Conservation (phyloP, 2,888 invertebrate species). For the Tetanocera ferruginea region DNA sequence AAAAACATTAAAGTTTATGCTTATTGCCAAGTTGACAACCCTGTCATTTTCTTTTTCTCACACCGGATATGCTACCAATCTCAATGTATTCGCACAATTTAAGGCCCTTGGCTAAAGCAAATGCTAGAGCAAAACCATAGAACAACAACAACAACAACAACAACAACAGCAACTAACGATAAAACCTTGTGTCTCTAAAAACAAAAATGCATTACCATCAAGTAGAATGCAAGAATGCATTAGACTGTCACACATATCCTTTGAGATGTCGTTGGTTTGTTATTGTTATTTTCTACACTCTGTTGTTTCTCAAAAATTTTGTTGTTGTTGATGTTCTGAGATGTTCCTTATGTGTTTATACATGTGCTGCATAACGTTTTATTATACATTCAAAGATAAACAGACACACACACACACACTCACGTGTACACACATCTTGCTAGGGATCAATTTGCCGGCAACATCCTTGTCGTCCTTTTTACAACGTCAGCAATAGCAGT, state of each 20-base stretch:
- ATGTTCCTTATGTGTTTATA: conserved; percentile 14
- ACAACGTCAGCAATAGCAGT: not conserved
- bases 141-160: not conserved
- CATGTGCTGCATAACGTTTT: conserved; percentile 48
- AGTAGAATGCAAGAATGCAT: conserved; percentile 68
- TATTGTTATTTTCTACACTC: conserved; percentile 38
- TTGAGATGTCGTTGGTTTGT: conserved; percentile 55
- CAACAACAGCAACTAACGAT: too few species aligned
- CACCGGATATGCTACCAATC: not conserved
- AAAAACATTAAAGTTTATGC: not conserved
- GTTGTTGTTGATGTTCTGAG: conserved; percentile 41
- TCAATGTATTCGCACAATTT: conserved; percentile 14
- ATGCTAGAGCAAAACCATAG: not conserved
- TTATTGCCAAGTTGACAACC: conserved; percentile 1
- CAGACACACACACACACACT: conserved; percentile 38
- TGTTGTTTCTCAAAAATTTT: conserved; percentile 53
- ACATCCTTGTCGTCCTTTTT: conserved; percentile 41
- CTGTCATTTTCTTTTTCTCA: not conserved
- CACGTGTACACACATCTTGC: conserved; percentile 39
- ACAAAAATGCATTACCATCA: conserved; percentile 68
- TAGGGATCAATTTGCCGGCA: conserved; percentile 63
- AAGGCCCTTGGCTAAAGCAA: conserved; percentile 4
- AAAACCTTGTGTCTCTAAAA: conserved; percentile 45
- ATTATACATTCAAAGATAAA: conserved; percentile 48
- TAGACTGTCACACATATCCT: conserved; percentile 69